Evolutionary conservation across 2,797 vertebrate genomes (phyloP), one percentile per base, ranked within the genome.

Genomic region (Numenius phaeopus): DNA sequence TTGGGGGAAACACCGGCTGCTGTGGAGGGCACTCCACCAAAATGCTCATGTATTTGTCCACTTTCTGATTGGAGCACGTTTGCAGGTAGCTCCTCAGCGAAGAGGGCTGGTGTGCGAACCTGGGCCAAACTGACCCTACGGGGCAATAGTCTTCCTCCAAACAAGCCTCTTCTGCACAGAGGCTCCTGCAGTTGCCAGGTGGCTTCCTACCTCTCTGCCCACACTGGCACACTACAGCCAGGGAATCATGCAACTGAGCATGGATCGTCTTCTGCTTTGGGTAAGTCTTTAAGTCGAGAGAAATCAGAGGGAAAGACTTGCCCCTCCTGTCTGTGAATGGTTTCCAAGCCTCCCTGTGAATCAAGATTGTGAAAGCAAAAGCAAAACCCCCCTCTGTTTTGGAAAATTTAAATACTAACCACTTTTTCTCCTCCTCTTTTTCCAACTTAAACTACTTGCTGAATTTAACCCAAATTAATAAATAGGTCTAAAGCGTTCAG

Each of bases 211-310:
- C 18, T 34, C 23, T 75, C 54, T 1, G 2, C 23, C 44, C 1
- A 2, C 46, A 40, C 8, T 0, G 0, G 61, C 17, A 49, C 44
- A 44, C 50, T 30, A 3, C 9, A 44, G 32, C 42, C 1, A 1
- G 26, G 44, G 50, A 46, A 83, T 46, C 71, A 14, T 2, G 1
- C 32, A 34, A 11, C n/a, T 49, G 32, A 62, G 50, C 23, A 5
- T 4, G 49, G 57, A 32, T 80, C 0, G 0, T 78, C 37, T 52
- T 47, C 52, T 49, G 44, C 57, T 71, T 40, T 78, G 49, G 44
- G 15, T 30, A 55, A 39, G 47, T 52, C 67, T 72, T 21, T 32
- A 46, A n/a, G 15, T 7, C 66, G 55, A 52, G 29, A 19, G 14
- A 78, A 93, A 34, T 44, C 16, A 46, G n/a, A 80, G 22, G 32